phyloP scores from a whole-genome alignment of 2,888 invertebrate species.

The Nomada ruficornis region DNA sequence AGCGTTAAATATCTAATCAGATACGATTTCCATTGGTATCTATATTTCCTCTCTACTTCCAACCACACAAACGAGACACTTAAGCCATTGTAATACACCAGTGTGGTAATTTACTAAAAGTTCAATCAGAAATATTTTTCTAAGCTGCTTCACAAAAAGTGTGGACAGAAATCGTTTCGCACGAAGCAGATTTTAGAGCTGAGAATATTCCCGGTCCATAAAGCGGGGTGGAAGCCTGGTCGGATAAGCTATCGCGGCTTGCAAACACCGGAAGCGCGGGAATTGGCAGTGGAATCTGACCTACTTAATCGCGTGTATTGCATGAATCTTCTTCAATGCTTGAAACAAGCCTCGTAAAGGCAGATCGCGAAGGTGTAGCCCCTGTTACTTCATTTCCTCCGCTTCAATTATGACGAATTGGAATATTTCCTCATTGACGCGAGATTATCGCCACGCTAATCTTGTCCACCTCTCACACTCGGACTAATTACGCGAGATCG shows the following conservation, averaged over 20 bases:
- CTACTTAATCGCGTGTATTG: constrained; percentile 49
- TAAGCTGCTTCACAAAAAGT: too few relatives aligned
- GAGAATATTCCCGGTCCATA: not conserved
- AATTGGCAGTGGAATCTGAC: constrained; percentile 67
- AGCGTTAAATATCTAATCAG: too few relatives aligned
- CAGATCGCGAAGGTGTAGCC: constrained; percentile 26
- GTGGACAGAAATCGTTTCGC: too few relatives aligned
- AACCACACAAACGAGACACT: too few relatives aligned
- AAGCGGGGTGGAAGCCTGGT: not conserved
- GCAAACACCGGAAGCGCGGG: constrained; percentile 59
- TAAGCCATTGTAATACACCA: too few relatives aligned
- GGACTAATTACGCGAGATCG: not conserved
- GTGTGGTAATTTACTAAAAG: too few relatives aligned
- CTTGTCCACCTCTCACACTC: not conserved
- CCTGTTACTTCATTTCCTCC: constrained; percentile 38
- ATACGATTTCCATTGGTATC: too few relatives aligned
- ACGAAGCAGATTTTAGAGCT: not conserved
- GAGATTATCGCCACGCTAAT: not conserved
- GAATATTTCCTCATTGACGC: constrained; percentile 43
- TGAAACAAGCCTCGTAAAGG: constrained; percentile 36
- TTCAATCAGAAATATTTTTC: too few relatives aligned
- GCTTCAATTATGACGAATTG: constrained; percentile 19
- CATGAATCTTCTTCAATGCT: constrained; percentile 49
- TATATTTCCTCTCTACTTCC: too few relatives aligned
- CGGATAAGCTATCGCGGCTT: constrained; percentile 42